These are phyloP conservation scores for Dryobota labecula DNA, from an alignment of 2,888 invertebrate genomes.

Conservation along the genomic window DNA sequence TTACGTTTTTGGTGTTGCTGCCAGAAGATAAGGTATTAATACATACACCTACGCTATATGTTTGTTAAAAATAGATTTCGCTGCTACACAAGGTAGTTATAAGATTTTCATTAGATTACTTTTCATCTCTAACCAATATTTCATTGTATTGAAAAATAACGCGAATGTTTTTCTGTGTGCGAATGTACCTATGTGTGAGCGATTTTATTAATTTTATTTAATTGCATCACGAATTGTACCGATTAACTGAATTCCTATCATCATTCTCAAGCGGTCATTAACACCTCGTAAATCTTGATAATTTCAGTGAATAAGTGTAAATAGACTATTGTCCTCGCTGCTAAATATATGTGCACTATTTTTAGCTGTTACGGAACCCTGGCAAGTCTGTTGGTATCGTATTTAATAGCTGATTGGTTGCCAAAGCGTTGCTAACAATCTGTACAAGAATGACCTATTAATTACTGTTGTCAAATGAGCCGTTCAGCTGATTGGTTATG, in stretches of 20 bases:
- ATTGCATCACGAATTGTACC: constrained; percentile 18
- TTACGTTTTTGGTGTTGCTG: constrained; percentile 19
- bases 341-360: constrained; percentile 72
- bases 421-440: constrained; percentile 71
- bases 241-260: background rate
- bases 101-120: background rate
- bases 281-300: constrained; percentile 13
- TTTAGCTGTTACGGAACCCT: constrained; percentile 68
- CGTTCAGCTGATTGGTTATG: constrained; percentile 47
- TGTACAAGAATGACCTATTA: constrained; percentile 60
- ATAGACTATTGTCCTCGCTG: constrained; percentile 56
- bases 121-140: background rate
- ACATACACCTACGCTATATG: background rate
- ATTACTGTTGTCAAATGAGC: constrained; percentile 59
- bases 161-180: constrained; percentile 25
- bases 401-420: constrained; percentile 71
- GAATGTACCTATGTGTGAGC: background rate
- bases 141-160: background rate
- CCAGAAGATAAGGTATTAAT: constrained; percentile 24
- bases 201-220: background rate
- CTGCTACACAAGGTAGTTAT: background rate
- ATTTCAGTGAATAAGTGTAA: constrained; percentile 34
- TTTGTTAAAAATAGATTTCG: constrained; percentile 17
- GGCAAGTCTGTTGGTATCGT: constrained; percentile 66
- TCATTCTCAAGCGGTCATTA: constrained; percentile 11